phyloP scores from a whole-genome alignment of 2,113 vertebrate genomes.

The Pholis gunnellus region DNA sequence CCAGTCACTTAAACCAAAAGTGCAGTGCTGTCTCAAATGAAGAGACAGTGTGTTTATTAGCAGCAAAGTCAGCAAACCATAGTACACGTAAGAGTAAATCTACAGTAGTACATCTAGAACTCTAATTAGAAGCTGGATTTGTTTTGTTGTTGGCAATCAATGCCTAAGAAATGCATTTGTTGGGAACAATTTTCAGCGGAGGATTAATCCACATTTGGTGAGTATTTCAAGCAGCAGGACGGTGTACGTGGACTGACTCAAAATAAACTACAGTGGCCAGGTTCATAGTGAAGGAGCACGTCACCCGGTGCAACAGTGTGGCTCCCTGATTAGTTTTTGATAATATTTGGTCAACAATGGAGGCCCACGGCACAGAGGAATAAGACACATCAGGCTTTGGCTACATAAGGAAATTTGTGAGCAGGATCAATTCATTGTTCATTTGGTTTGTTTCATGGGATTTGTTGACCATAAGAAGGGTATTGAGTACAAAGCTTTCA shows the following conservation, averaged over 20 bases:
- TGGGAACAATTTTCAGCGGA: background rate
- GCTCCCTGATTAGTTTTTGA: background rate
- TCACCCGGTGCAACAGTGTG: background rate
- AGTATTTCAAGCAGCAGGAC: background rate
- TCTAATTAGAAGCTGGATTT: background rate
- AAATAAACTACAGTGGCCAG: slow-evolving; percentile 11
- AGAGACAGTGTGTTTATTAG: background rate
- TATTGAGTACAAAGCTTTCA: too few species aligned
- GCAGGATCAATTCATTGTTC: background rate
- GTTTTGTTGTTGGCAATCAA: background rate
- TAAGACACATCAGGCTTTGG: background rate
- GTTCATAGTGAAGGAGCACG: background rate
- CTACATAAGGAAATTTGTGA: background rate
- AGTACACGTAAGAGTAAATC: background rate
- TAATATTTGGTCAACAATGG: background rate
- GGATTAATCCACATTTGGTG: background rate
- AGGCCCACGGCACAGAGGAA: background rate
- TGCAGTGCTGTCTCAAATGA: background rate
- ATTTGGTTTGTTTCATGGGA: background rate
- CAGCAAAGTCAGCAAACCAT: background rate
- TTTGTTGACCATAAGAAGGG: background rate
- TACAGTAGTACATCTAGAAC: background rate
- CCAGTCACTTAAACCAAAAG: background rate
- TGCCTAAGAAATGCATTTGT: background rate
- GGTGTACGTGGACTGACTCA: background rate